Percentiles rank a stretch among this genome's conserved stretches.
Evolutionary conservation across 2,113 vertebrate species (phyloP).

Genomic region (Otolemur garnettii): DNA sequence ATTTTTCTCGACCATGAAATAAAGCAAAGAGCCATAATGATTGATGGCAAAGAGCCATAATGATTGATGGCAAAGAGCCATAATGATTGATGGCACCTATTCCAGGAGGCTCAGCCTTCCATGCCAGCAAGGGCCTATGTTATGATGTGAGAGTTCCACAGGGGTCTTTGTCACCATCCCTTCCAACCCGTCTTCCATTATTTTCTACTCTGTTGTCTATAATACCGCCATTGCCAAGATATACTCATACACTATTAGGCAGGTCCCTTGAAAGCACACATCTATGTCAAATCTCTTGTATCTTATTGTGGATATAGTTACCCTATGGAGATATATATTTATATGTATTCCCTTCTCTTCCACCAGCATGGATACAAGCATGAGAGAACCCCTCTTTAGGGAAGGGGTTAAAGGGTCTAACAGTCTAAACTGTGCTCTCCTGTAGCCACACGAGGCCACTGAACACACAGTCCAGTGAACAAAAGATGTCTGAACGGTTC

Average conservation of each 20-base stretch:
- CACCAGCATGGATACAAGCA: background rate
- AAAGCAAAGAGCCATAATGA: background rate
- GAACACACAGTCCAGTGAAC: background rate
- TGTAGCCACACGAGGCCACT: background rate
- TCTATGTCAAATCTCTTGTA: background rate
- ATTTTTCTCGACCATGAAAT: slow-evolving; percentile 5
- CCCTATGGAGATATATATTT: background rate
- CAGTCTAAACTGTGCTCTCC: background rate
- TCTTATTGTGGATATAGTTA: background rate
- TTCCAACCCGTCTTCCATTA: background rate
- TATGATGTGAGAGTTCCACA: background rate
- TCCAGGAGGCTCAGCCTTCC: background rate
- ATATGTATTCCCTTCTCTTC: background rate
- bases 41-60: background rate
- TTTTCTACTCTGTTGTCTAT: background rate
- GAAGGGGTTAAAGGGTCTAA: background rate
- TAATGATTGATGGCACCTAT: background rate
- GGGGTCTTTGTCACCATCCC: background rate
- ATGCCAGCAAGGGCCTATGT: background rate
- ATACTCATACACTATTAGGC: background rate
- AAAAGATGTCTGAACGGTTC: background rate
- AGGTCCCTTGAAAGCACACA: background rate
- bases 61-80: background rate
- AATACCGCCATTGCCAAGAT: background rate
- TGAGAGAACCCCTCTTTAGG: background rate